phyloP scores from a whole-genome alignment of 2,888 invertebrate genomes.

The Leucophenga maculata region DNA sequence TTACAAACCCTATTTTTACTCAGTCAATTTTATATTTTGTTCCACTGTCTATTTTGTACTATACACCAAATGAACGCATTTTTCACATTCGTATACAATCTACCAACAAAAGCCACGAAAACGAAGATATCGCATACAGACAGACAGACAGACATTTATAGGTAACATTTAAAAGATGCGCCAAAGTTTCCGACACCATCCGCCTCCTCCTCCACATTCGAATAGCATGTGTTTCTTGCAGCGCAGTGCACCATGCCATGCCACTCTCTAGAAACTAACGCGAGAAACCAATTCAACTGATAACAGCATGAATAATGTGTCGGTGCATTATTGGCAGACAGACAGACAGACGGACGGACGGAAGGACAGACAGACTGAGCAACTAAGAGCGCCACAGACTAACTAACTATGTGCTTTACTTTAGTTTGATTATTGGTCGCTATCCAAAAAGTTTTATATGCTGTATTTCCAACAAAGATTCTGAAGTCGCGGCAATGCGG shows the following conservation, averaged over 20 bases:
- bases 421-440: slow-evolving; percentile 27
- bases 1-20: no score
- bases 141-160: neutral
- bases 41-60: neutral
- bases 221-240: neutral
- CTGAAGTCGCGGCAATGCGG: slow-evolving; percentile 48
- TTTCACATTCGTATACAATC: neutral
- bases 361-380: neutral
- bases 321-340: slow-evolving; percentile 58
- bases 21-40: no score
- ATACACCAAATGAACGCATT: slow-evolving; percentile 2
- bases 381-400: no score
- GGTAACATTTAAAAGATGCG: slow-evolving; percentile 19
- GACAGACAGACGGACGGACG: neutral
- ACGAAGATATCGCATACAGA: neutral
- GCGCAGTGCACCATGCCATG: neutral
- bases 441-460: slow-evolving; percentile 8
- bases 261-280: neutral
- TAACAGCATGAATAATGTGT: slow-evolving; percentile 63
- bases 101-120: neutral
- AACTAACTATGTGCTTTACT: neutral
- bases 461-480: slow-evolving; percentile 15
- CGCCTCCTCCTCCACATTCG: neutral
- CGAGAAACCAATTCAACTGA: slow-evolving; percentile 52
- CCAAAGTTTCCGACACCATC: slow-evolving; percentile 13